Conservation (phyloP, 2,797 vertebrate genomes). For the Chaenodraco wilsoni region DNA sequence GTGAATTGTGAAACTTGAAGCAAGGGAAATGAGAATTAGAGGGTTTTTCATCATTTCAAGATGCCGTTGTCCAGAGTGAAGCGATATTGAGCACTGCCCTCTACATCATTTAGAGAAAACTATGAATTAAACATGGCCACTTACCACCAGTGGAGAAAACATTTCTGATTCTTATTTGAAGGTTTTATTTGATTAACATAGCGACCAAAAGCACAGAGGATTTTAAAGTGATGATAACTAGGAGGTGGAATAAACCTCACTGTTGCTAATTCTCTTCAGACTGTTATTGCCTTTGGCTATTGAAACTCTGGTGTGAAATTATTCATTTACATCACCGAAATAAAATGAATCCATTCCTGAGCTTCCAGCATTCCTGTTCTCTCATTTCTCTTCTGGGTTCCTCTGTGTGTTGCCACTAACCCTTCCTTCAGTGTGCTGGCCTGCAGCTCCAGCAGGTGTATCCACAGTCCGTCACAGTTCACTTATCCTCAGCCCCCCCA, state of each 20-base stretch:
- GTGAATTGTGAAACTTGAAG: conserved; percentile 24
- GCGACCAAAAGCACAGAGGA: conserved; percentile 4
- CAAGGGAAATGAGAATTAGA: conserved; percentile 37
- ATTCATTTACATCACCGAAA: conserved; percentile 47
- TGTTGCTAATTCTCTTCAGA: conserved; percentile 45
- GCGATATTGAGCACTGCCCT: conserved; percentile 28
- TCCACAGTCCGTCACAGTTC: conserved; percentile 47
- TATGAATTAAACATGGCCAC: conserved; percentile 66
- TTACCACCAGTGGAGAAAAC: conserved; percentile 21
- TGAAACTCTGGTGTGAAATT: conserved; percentile 42
- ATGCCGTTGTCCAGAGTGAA: conserved; percentile 39
- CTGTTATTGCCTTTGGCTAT: conserved; percentile 45
- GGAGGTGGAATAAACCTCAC: conserved; percentile 46
- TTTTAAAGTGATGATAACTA: conserved; percentile 46
- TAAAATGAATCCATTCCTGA: conserved; percentile 30
- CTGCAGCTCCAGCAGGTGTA: conserved; percentile 45
- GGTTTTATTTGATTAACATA: conserved; percentile 47
- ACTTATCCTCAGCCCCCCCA: conserved; percentile 36
- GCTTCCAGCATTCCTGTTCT: conserved; percentile 26
- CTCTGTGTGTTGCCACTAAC: not conserved
- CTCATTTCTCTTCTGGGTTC: conserved; percentile 34
- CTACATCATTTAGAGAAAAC: conserved; percentile 51
- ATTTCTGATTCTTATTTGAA: conserved; percentile 52
- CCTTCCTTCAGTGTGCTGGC: conserved; percentile 23
- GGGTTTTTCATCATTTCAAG: conserved; percentile 45